Base-by-base conservation (phyloP, 2,113 vertebrate species). In the Ctenodactylus gundi region DNA sequence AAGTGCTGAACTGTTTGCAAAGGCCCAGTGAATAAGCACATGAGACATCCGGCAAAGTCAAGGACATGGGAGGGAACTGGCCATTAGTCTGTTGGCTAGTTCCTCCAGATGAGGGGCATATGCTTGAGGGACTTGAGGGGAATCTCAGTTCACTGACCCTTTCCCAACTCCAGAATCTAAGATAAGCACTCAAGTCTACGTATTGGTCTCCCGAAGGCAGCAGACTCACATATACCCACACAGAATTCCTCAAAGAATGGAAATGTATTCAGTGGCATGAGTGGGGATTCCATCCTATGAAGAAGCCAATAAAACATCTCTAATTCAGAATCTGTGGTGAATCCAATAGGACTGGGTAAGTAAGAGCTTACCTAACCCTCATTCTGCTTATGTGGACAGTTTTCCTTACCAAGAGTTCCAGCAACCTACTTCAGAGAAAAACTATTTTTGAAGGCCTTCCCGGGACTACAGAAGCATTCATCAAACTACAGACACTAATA, bases 401-500 rank as follows among this genome's bases (percentile, higher is more conserved):
- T 97, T 94, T 92, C 76, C 72, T 86, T 90, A 77, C 58, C 41
- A 82, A 88, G 88, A 88, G 81, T 92, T 96, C 92, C 93, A 96
- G 55, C 87, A 88, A 89, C 41, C 89, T 96, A 85, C 84, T 97
- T 92, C 89, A 94, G 94, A 97, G 94, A 92, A 97, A 94, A 97
- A 94, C 92, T 94, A 92, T 96, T 96, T 97, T 93, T 96, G 95
- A 97, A 96, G 95, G 57, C 82, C 82, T 95, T 97, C 90, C 93
- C 95, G 29, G 92, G 92, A 85, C 91, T 96, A 55, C 87, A 91
- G 90, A 94, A 92, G 92, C 94, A 97, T 97, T 90, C 92, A 85
- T 94, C 96, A 96, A 95, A 87, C 95, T 96, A 92, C 73, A 97
- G 96, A 96, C 95, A 92, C 95, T 93, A 95, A 96, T 95, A 95